These are phyloP conservation scores for Lamellibrachia columna DNA, from an alignment of 2,888 invertebrate species.

Conservation along the genomic window DNA sequence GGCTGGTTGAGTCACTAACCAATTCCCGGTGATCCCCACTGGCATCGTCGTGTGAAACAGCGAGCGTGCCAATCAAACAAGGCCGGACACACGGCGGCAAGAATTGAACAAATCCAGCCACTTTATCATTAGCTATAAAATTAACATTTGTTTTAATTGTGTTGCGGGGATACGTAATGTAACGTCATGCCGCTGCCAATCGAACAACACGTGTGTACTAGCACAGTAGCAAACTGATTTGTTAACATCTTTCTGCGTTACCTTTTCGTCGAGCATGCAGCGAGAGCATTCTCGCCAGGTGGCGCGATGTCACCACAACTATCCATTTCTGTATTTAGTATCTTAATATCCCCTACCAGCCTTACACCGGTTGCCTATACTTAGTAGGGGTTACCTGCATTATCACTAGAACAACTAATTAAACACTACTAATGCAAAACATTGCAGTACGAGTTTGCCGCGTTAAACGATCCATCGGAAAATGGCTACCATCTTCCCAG, in stretches of 20 bases:
- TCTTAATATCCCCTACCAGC: slow-evolving; percentile 11
- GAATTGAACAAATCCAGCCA: background rate
- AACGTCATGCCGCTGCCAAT: background rate
- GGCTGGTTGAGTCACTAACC: background rate
- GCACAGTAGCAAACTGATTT: background rate
- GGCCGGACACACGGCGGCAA: background rate
- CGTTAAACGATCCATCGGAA: slow-evolving; percentile 7
- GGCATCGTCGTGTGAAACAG: background rate
- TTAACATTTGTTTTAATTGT: background rate
- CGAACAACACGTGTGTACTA: background rate
- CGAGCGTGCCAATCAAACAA: background rate
- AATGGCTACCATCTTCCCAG: slow-evolving; percentile 16
- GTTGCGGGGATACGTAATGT: background rate
- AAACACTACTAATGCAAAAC: background rate
- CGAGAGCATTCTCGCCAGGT: slow-evolving; percentile 10
- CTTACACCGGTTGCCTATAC: background rate
- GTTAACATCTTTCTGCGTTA: background rate
- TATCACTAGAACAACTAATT: background rate
- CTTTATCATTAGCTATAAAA: background rate
- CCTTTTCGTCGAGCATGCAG: slow-evolving; percentile 11
- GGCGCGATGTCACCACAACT: slow-evolving; percentile 16
- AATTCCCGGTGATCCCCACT: background rate
- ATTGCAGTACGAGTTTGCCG: slow-evolving; percentile 6
- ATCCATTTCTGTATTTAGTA: background rate
- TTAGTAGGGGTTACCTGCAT: background rate